phyloP scores from a whole-genome alignment of 2,113 vertebrate species.

The Gambusia affinis region DNA sequence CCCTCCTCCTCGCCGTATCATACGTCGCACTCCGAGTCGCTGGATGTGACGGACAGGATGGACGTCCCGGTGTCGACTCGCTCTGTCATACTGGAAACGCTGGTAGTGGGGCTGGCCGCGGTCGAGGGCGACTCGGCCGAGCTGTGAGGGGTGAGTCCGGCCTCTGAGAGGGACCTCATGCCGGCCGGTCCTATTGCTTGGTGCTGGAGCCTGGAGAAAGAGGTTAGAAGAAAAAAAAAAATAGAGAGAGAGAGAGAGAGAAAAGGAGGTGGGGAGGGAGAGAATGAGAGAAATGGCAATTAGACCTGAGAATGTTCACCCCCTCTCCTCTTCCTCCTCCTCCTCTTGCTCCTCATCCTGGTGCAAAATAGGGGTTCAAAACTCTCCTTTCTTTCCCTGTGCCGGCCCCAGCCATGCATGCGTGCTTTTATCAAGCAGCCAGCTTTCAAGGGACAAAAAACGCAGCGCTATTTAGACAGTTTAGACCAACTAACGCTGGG shows the following conservation, averaged over 20 bases:
- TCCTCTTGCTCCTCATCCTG: slow-evolving; percentile 55
- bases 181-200: slow-evolving; percentile 98
- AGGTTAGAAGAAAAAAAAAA: slow-evolving; percentile 5
- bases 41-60: slow-evolving; percentile 98
- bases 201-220: slow-evolving; percentile 91
- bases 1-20: slow-evolving; percentile 82
- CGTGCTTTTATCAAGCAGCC: slow-evolving; percentile 74
- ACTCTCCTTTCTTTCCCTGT: slow-evolving; percentile 69
- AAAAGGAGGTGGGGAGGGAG: slow-evolving; percentile 22
- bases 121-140: slow-evolving; percentile 98
- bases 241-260: slow-evolving; percentile 16
- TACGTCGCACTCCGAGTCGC: slow-evolving; percentile 99
- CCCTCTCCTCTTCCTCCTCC: slow-evolving; percentile 12
- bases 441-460: slow-evolving; percentile 69
- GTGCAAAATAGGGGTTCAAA: slow-evolving; percentile 73
- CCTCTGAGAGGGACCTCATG: slow-evolving; percentile 96
- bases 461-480: slow-evolving; percentile 63
- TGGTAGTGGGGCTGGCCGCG: slow-evolving; percentile 97
- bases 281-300: slow-evolving; percentile 72
- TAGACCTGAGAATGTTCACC: slow-evolving; percentile 72
- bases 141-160: slow-evolving; percentile 95
- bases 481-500: slow-evolving; percentile 66
- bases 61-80: slow-evolving; percentile 95
- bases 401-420: slow-evolving; percentile 73
- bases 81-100: slow-evolving; percentile 97